Evolutionary conservation across 2,888 invertebrate species (phyloP), one percentile per base, ranked within the genome.

Genomic region (Caenorhabditis angaria): DNA sequence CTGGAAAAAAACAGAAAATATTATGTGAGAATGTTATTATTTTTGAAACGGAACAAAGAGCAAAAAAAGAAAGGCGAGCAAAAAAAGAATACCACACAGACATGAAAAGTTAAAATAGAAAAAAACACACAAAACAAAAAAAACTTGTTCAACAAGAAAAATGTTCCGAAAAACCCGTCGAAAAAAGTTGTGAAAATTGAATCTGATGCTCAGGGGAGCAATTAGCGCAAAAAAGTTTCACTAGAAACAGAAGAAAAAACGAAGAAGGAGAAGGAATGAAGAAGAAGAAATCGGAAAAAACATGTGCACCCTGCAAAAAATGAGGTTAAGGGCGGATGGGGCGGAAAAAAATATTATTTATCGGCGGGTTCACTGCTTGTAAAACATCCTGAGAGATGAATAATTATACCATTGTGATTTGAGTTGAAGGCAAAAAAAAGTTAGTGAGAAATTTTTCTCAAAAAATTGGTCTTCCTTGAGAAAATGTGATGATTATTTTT

Each of bases 201-300:
- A 77, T 77, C 61, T 67, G 71, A 69, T 64, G 61, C 77, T 73
- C 73, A 61, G 71, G 77, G 77, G 77, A 74, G 70, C 77, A 70
- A 73, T 77, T 77, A 77, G 73, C 70, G 41, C 41, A 32, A 41
- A 41, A 41, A 41, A 41, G 41, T 41, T 41, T 41, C 41, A 41
- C 41, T 41, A 41, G 18, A 41, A 41, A 41, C 18, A 41, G 18
- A 41, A 18, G 2, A 32, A 32, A 41, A 14, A 12, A 41, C 3
- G 14, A 41, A 12, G n/a, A n/a, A n/a, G n/a, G n/a, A n/a, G n/a
- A n/a, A n/a, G n/a, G n/a, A n/a, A n/a, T n/a, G n/a, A n/a, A n/a
- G n/a, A n/a, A n/a, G n/a, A n/a, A n/a, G n/a, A n/a, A n/a, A n/a
- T n/a, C n/a, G n/a, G n/a, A 41, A 41, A 41, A 41, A 41, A 41